Evolutionary conservation across 1,140 invertebrate species (phyloP).

Genomic region (Trachymyrmex septentrionalis): DNA sequence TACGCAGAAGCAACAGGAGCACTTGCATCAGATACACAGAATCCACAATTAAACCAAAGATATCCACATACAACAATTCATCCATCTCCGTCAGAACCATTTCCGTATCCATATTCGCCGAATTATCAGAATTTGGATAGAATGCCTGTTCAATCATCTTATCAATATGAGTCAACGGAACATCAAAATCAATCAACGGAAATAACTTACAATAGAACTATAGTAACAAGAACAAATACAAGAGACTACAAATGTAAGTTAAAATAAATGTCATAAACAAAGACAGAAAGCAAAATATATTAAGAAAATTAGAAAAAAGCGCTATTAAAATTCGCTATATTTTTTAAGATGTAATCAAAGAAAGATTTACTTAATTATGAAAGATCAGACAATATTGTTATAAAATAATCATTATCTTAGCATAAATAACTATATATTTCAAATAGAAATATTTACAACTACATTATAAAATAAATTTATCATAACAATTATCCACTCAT

Average conservation of each 20-base stretch:
- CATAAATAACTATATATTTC: neutral
- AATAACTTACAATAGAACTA: neutral
- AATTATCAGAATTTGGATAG: neutral
- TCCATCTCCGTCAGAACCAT: neutral
- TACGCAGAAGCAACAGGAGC: slow-evolving; percentile 19
- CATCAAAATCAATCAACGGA: neutral
- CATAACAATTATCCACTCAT: neutral
- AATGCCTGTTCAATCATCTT: neutral
- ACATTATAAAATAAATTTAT: neutral
- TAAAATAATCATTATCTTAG: neutral
- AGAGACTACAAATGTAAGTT: neutral
- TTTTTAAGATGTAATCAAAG: neutral
- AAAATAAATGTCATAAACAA: neutral
- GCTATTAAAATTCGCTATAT: neutral
- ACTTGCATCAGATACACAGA: neutral
- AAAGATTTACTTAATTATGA: neutral
- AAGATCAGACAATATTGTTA: neutral
- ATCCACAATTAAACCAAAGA: neutral
- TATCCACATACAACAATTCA: too few relatives aligned
- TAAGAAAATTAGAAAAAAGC: neutral
- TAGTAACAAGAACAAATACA: too few relatives aligned
- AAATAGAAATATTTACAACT: neutral
- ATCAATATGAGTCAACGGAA: neutral
- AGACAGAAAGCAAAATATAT: neutral
- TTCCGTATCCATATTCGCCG: neutral